Base-by-base conservation (phyloP, 2,113 vertebrate species). In the Anoplopoma fimbria region DNA sequence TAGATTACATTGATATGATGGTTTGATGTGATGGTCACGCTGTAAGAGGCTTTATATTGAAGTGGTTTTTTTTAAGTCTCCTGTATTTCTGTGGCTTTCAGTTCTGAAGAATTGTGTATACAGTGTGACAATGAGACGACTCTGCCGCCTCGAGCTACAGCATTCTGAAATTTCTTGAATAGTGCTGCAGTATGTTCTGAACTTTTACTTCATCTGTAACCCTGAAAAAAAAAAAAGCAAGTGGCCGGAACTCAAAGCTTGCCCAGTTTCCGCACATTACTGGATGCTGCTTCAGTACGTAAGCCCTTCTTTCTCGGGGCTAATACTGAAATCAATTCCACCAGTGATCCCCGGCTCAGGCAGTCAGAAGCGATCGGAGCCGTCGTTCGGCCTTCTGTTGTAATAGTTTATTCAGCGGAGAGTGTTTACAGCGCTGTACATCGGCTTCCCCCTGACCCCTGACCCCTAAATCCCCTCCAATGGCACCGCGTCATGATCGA, bases 401-500 rank as follows among this genome's bases (percentile, higher is more conserved):
- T 70, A 51, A 75, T 29, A 40, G 47, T 89, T 85, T 65, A 40
- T 70, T 68, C 62, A 76, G 70, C 34, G 3, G 13, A 58, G 57
- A 71, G 60, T 79, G 75, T 81, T 87, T 88, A 70, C 63, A 34
- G 55, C 68, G 25, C 58, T 38, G 58, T 67, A 9, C 9, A 36
- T 53, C 34, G 75, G 72, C 79, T 85, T 91, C 79, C 65, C 78
- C 73, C 65, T 87, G 87, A 90, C 86, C 89, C 64, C 69, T 73
- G 84, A 87, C 87, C 45, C 61, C 69, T 75, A 74, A 90, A 90
- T 90, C 82, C 58, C 45, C 17, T 49, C 31, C 64, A 55, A 31
- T 87, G 69, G 40, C 45, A 3, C 31, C 9, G 36, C 63, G 71
- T 72, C 53, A 60, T 88, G 90, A 90, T 88, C 75, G 67, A 85